Evolutionary conservation across 2,113 vertebrate genomes (phyloP).

Genomic region (Silurus meridionalis): DNA sequence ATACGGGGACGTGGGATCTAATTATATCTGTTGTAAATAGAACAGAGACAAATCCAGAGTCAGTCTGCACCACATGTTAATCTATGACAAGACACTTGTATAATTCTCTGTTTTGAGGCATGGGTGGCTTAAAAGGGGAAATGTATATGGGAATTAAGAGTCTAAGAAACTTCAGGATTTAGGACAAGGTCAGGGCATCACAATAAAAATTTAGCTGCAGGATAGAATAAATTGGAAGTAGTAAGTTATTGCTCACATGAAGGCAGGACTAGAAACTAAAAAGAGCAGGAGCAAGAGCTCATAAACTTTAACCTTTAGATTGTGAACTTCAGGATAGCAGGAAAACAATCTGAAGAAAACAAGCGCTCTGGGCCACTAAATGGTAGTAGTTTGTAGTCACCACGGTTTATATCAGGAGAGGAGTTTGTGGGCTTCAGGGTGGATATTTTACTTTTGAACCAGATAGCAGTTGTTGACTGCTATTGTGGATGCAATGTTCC

Average conservation of each 20-base stretch:
- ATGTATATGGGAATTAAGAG: background rate
- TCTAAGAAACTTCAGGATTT: background rate
- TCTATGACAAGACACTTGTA: slow-evolving; percentile 30
- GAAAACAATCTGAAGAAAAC: background rate
- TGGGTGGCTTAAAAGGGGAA: background rate
- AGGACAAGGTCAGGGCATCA: background rate
- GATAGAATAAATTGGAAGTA: background rate
- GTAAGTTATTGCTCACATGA: background rate
- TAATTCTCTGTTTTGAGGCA: background rate
- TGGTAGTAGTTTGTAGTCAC: background rate
- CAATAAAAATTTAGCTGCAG: background rate
- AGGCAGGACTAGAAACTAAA: background rate
- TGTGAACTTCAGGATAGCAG: background rate
- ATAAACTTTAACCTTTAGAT: background rate
- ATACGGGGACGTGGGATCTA: slow-evolving; percentile 36
- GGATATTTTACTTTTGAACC: background rate
- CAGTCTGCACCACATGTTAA: slow-evolving; percentile 18
- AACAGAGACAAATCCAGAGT: slow-evolving; percentile 12
- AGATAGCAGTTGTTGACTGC: background rate
- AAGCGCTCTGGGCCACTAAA: background rate
- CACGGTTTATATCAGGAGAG: background rate
- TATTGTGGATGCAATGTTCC: too few relatives aligned
- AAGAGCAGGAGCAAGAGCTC: background rate
- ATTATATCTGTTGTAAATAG: slow-evolving; percentile 25
- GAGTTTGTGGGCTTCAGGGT: background rate